These are phyloP conservation scores for Phasia obesa DNA, from an alignment of 2,888 invertebrate species.

Conservation along the genomic window DNA sequence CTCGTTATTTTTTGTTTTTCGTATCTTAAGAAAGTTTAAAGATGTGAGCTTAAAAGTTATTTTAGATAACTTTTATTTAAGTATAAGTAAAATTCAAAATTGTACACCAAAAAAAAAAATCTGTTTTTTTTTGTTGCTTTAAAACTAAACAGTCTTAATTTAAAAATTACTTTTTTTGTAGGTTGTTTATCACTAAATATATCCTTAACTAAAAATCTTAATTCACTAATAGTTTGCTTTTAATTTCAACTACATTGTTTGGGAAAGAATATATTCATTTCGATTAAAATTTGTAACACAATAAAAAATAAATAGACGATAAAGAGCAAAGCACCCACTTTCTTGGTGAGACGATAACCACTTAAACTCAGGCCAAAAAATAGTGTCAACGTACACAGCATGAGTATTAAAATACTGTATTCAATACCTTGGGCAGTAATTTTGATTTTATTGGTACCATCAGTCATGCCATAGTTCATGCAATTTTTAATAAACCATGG, in stretches of 20 bases:
- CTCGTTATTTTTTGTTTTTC: too few species aligned
- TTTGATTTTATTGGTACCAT: slow-evolving; percentile 71
- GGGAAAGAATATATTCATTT: slow-evolving; percentile 88
- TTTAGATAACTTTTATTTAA: too few species aligned
- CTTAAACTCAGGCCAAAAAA: slow-evolving; percentile 87
- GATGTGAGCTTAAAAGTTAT: too few species aligned
- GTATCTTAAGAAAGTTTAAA: too few species aligned
- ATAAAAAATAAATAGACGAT: slow-evolving; percentile 88
- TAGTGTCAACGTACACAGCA: slow-evolving; percentile 88
- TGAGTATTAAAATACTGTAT: slow-evolving; percentile 90
- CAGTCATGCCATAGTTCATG: slow-evolving; percentile 82
- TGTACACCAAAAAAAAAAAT: slow-evolving; percentile 3
- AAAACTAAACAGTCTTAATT: slow-evolving; percentile 74
- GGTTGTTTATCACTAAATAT: neutral
- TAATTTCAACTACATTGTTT: slow-evolving; percentile 66
- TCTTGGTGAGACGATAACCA: slow-evolving; percentile 87
- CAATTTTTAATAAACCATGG: slow-evolving; percentile 92
- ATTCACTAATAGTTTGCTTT: slow-evolving; percentile 10
- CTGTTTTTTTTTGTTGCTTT: slow-evolving; percentile 20
- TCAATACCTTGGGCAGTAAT: slow-evolving; percentile 91
- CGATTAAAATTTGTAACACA: slow-evolving; percentile 89
- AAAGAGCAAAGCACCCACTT: slow-evolving; percentile 87
- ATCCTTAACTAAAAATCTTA: neutral
- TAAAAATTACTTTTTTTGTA: slow-evolving; percentile 49
- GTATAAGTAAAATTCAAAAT: neutral